Base-by-base conservation (phyloP, 2,113 vertebrate genomes). In the Phrynosoma platyrhinos region DNA sequence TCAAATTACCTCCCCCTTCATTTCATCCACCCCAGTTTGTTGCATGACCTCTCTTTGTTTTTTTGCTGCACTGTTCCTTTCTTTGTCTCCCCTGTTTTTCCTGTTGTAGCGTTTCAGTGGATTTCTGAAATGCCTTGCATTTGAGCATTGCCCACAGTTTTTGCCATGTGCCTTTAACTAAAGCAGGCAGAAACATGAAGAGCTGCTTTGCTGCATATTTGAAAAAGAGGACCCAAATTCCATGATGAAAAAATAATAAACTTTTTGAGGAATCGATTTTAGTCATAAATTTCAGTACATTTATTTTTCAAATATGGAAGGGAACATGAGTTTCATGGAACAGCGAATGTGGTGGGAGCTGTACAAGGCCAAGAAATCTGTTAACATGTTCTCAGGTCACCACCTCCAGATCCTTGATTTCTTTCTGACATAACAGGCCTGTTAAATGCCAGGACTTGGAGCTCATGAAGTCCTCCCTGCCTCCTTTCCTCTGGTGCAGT, bases 11-110 rank as follows among this genome's bases (percentile, higher is more conserved):
- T 90, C 76, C 79, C 40, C 64, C 72, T 1, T 53, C 23, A 7
- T 83, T 76, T 83, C 66, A 64, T 87, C 91, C 90, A 75, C 69
- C 87, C 85, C 84, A 58, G 23, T 71, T 40, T 85, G 62, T 75
- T 84, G 83, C n/a, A 40, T 20, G 62, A 71, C 18, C 74, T 81
- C 23, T 89, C 23, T 89, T 30, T 40, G 87, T 47, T 88, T 75
- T 75, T 79, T 58, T 81, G 85, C 89, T 25, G 21, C 47, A 87
- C 93, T 83, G 64, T 62, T 76, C 78, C 75, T 91, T 86, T 18
- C 64, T 20, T 36, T 90, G 89, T 42, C 72, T 93, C 82, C 92
- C 89, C 7, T 90, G 79, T 5, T 84, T 72, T 83, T 23, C 85
- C 47, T 83, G 12, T 88, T 52, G 53, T 40, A 64, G 53, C 52